Evolutionary conservation across 1,140 invertebrate genomes (phyloP), one percentile per base, ranked within the genome.

Genomic region (Penaeus japonicus): DNA sequence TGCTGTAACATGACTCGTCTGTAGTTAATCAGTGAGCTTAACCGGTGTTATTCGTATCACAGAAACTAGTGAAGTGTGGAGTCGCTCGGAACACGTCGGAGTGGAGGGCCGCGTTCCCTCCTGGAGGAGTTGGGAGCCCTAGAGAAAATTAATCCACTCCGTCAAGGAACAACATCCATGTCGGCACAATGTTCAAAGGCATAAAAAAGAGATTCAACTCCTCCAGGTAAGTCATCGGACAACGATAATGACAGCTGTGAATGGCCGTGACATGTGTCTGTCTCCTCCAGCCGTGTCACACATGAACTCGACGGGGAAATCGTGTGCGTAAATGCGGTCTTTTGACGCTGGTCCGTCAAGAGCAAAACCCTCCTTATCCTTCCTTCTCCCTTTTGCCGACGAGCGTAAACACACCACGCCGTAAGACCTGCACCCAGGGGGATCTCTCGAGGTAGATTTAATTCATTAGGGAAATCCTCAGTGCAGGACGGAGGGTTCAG

Each of bases 131-230:
- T 18, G 20, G 39, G 35, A 47, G 77, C 32, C 15, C 24, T 30
- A 54, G 73, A 65, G 32, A 22, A 80, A 24, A 47, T 54, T 39
- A 17, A 39, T 20, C 32, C 83, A 39, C 35, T 39, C 35, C 35
- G 35, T 7, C 35, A 39, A 7, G 35, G 35, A 39, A 39, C 22
- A 32, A 18, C 77, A 55, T 78, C 35, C 78, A 86, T 86, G 84
- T 86, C 70, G 62, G 24, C 84, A 86, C 24, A n/a, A 86, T 86
- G 85, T 86, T 86, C 77, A 86, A 86, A 62, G 85, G 85, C 32
- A 80, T 86, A 80, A 86, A 86, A 78, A 86, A 86, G 32, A 75
- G 85, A 55, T 86, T 86, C 85, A 80, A 86, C 57, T 80, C 75
- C 77, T 86, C 85, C 30, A 86, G 85, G 85, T 86, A 18, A 79